These are phyloP conservation scores for Ophion costatus DNA, from an alignment of 2,888 invertebrate genomes.

Conservation along the genomic window DNA sequence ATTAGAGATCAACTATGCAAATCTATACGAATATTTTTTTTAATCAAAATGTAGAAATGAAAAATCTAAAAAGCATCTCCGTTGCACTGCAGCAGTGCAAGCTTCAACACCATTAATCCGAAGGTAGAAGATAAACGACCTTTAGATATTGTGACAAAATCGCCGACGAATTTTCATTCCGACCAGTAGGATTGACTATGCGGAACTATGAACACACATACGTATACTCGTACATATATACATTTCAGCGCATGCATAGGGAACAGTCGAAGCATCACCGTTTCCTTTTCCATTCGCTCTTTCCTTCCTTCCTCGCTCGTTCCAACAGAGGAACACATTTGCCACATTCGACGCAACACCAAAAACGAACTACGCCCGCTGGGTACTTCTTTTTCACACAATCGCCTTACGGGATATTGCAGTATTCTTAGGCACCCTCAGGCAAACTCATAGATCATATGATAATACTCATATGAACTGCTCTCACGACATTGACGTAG, in stretches of 20 bases:
- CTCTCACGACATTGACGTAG: not conserved
- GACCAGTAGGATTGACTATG: no score
- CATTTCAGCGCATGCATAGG: not conserved
- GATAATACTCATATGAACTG: constrained; percentile 3
- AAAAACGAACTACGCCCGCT: constrained; percentile 36
- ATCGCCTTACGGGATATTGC: constrained; percentile 20
- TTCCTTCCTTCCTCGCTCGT: constrained; percentile 42
- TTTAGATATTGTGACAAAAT: no score
- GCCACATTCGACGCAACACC: constrained; percentile 6
- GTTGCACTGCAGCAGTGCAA: no score
- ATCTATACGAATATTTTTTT: no score
- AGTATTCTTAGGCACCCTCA: constrained; percentile 8
- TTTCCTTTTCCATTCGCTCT: constrained; percentile 22
- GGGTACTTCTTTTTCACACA: constrained; percentile 4
- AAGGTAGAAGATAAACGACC: no score
- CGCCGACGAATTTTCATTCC: no score
- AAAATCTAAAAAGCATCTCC: no score
- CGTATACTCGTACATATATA: constrained; percentile 2
- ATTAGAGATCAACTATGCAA: no score
- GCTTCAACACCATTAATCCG: no score
- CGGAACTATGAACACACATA: not conserved
- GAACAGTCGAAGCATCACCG: not conserved
- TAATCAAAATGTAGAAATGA: no score
- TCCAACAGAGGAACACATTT: constrained; percentile 9
- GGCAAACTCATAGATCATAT: not conserved